Evolutionary conservation across 2,797 vertebrate species (phyloP), one percentile per base, ranked within the genome.

Genomic region (Avahi laniger): DNA sequence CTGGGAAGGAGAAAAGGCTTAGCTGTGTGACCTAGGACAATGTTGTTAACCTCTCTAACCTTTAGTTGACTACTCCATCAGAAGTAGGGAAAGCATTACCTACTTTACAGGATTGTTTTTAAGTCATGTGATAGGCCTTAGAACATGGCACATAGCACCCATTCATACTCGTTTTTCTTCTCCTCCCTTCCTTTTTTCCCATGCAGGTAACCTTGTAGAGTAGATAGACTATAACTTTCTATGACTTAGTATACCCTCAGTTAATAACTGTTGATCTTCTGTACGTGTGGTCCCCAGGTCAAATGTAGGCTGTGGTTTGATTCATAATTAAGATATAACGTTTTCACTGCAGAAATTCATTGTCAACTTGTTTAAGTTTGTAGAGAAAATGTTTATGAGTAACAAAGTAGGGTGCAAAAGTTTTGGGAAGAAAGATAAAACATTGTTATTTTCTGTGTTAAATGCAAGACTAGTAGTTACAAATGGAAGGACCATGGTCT

Each of bases 281-380:
- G 41, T n/a, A 79, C 46, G 52, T 52, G 43, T 72, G 52, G 48
- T 61, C 13, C 24, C 52, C 59, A 86, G 75, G 78, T 65, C 24
- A 96, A 93, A 84, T 67, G 14, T 57, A 80, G 17, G 17, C 35
- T 83, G 38, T 90, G 59, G 57, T 88, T 88, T 84, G 52, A 84
- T n/a, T 63, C 82, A 85, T 76, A 57, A 78, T 70, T 89, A 84
- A 81, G 52, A 50, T 38, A 63, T 85, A 80, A 59, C 48, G 52
- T 89, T 86, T 91, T 96, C 46, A 75, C n/a, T 84, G n/a, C 38
- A 87, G 46, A 85, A 91, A 86, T 93, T 76, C 41, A 78, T 91
- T 86, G 65, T 52, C 91, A 83, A 35, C 30, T 30, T 69, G 20
- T 72, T 70, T 85, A 65, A 89, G 20, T 81, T 73, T 82, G 35